phyloP scores from a whole-genome alignment of 2,888 invertebrate genomes.

The Scaptodrosophila latifasciaeformis region DNA sequence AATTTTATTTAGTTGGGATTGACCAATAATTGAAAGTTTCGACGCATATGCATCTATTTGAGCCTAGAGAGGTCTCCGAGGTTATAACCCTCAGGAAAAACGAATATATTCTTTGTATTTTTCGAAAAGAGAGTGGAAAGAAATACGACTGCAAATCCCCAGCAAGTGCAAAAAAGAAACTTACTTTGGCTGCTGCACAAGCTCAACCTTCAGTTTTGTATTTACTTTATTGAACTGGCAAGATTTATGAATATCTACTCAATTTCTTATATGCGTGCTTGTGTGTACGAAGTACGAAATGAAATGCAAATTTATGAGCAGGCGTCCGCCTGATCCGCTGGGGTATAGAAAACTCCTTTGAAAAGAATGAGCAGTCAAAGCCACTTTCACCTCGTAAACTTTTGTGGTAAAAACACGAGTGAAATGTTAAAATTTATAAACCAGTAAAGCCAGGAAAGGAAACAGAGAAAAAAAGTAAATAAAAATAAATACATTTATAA shows the following conservation, averaged over 20 bases:
- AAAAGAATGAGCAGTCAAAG: conserved; percentile 30
- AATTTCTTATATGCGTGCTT: conserved; percentile 42
- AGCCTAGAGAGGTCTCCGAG: too few relatives aligned
- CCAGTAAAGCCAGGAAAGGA: conserved; percentile 40
- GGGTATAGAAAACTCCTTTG: conserved; percentile 2
- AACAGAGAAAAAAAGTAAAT: background rate
- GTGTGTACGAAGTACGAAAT: conserved; percentile 53
- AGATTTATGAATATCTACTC: conserved; percentile 65
- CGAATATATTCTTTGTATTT: too few relatives aligned
- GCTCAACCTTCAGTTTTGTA: conserved; percentile 53
- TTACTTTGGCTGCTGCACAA: conserved; percentile 1
- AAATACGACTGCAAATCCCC: conserved; percentile 11
- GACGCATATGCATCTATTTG: too few relatives aligned
- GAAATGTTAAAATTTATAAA: conserved; percentile 66
- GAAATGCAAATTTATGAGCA: conserved; percentile 65
- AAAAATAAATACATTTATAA: conserved; percentile 1
- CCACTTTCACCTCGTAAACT: conserved; percentile 64
- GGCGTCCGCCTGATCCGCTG: conserved; percentile 24
- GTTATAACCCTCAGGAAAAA: too few relatives aligned
- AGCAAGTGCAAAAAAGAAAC: conserved; percentile 39
- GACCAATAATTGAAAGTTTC: too few relatives aligned
- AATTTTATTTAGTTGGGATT: too few relatives aligned
- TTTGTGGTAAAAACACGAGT: conserved; percentile 48
- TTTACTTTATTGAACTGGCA: conserved; percentile 62
- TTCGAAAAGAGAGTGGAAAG: too few relatives aligned